Evolutionary conservation across 2,888 invertebrate species (phyloP), one percentile per base, ranked within the genome.

Genomic region (Rugalucina vietnamica): DNA sequence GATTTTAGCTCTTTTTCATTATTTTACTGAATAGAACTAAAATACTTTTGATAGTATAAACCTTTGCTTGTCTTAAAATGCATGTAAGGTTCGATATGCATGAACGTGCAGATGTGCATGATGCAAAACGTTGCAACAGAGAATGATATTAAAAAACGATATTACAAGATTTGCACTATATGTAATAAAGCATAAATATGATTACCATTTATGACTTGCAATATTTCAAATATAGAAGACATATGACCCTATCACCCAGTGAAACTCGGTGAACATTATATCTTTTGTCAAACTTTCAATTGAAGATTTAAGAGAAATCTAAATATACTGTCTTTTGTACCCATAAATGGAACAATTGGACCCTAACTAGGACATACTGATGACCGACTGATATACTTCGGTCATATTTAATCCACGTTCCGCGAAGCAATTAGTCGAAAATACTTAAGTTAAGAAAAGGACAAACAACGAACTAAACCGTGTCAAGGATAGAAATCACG

Each of bases 401-500:
- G 65, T 65, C 65, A 65, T 10, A 12, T 2, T 18, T 4, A 65
- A 4, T 24, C 4, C 24, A 65, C 32, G 21, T 65, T 65, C 34
- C 65, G 18, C 18, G 34, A 34, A 65, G 3, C 18, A 10, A 34
- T 65, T 65, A 65, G 34, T 21, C 54, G n/a, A 34, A n/a, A n/a
- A 65, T 34, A 65, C 1, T 29, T 24, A n/a, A n/a, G n/a, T n/a
- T 14, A n/a, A 34, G 5, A 21, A 8, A 21, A 12, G 14, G 32
- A 65, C 65, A 65, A 65, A 65, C 34, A 32, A 34, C 1, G 21
- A 18, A n/a, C 21, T 4, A 34, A 65, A 65, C 65, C 65, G 21
- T 65, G 65, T 65, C 65, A 65, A 65, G 65, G 65, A 32, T 65
- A 65, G 65, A n/a, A n/a, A 65, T 65, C 65, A 65, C 65, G 65